These are phyloP conservation scores for Cephus rjabovi DNA, from an alignment of 2,888 invertebrate genomes.

Conservation along the genomic window DNA sequence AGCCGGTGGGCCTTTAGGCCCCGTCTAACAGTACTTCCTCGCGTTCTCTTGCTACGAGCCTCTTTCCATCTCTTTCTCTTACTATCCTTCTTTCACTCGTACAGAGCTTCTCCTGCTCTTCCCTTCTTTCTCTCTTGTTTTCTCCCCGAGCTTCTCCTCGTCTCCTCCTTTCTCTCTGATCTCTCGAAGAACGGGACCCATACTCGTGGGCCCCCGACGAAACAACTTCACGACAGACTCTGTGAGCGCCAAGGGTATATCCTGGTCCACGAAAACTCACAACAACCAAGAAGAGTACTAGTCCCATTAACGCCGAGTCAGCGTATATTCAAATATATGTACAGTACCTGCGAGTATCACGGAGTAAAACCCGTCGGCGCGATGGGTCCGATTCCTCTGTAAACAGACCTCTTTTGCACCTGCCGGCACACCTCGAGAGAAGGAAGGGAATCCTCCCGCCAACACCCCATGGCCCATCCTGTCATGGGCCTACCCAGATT, in stretches of 20 bases:
- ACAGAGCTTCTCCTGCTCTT: neutral
- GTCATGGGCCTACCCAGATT: neutral
- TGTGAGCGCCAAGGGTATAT: conserved; percentile 13
- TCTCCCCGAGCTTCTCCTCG: neutral
- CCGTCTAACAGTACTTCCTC: conserved; percentile 53
- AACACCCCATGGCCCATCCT: neutral
- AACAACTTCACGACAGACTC: conserved; percentile 20
- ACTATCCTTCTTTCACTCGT: neutral
- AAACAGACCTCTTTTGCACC: conserved; percentile 5
- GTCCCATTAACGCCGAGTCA: neutral
- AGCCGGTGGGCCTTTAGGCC: conserved; percentile 32
- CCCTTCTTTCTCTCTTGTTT: conserved; percentile 19
- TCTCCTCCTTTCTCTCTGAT: neutral
- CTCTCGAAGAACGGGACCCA: conserved; percentile 50
- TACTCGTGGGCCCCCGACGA: conserved; percentile 14
- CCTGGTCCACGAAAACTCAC: neutral
- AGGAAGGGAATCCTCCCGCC: neutral
- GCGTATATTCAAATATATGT: neutral
- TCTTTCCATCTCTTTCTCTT: conserved; percentile 1
- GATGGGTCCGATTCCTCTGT: conserved; percentile 23
- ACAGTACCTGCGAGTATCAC: neutral
- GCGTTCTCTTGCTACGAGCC: conserved; percentile 38
- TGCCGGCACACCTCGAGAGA: neutral
- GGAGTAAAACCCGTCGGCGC: conserved; percentile 39
- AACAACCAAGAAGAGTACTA: neutral